Percentiles rank a stretch among this genome's conserved stretches.
Conservation (phyloP, 2,888 invertebrate species). For the Lepidochrysops patricia region DNA sequence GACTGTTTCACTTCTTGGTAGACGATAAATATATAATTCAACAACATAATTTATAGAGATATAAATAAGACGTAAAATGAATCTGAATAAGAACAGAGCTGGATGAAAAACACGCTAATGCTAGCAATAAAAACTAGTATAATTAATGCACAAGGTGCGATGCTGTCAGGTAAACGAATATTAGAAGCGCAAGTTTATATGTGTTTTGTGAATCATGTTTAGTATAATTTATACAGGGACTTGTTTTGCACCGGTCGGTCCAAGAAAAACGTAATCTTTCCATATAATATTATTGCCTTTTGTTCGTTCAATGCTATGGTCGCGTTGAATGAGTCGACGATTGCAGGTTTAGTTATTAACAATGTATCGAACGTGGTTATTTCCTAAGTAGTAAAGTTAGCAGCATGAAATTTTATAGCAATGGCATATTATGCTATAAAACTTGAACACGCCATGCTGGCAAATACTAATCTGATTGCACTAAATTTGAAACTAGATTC, state of each 20-base stretch:
- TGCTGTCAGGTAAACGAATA: not conserved
- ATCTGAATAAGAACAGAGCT: not conserved
- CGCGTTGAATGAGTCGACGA: constrained; percentile 8
- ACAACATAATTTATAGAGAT: no score
- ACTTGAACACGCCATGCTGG: not conserved
- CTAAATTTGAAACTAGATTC: not conserved
- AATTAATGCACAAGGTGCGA: not conserved
- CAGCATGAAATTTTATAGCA: not conserved
- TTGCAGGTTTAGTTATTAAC: not conserved
- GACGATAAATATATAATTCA: not conserved
- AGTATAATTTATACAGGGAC: not conserved
- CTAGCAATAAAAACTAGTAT: constrained; percentile 4
- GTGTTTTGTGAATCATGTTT: constrained; percentile 9
- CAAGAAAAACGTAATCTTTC: constrained; percentile 21
- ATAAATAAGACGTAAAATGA: not conserved
- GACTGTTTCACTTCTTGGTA: not conserved
- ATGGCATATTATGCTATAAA: not conserved
- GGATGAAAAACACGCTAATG: not conserved
- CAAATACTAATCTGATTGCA: not conserved
- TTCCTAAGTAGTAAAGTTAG: not conserved
- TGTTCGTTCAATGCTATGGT: constrained; percentile 28
- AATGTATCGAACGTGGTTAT: constrained; percentile 1
- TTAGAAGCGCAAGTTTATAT: not conserved
- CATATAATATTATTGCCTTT: constrained; percentile 29
- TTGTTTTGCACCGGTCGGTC: constrained; percentile 14